A percentile compares a stretch with the other conserved stretches of the same genome.
Evolutionary conservation across 2,888 invertebrate genomes (phyloP).

Genomic region (Atrina japonica): DNA sequence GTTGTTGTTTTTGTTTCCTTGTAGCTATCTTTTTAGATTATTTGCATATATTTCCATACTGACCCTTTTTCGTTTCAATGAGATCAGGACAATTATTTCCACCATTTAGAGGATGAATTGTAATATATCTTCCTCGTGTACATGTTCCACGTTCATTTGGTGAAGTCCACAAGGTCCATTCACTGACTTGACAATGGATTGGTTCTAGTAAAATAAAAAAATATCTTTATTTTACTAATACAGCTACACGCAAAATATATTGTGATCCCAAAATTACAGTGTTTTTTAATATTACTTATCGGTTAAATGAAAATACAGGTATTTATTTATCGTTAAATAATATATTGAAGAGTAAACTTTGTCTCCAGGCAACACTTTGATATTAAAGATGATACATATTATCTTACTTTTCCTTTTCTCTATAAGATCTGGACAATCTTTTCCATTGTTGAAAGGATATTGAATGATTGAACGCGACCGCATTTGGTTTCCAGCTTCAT

Average conservation of each 20-base stretch:
- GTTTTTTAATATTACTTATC: too few species aligned
- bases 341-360: too few species aligned
- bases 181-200: conserved; percentile 21
- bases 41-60: neutral
- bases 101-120: neutral
- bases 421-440: conserved; percentile 17
- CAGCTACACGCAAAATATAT: too few species aligned
- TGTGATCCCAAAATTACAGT: too few species aligned
- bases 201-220: conserved; percentile 3
- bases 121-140: neutral
- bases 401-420: conserved; percentile 26
- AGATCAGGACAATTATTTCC: conserved; percentile 8
- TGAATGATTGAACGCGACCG: conserved; percentile 5
- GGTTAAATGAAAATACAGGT: too few species aligned
- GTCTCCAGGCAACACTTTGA: too few species aligned
- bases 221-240: conserved; percentile 1
- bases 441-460: conserved; percentile 16
- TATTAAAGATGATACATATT: too few species aligned
- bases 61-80: conserved; percentile 9
- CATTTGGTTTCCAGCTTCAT: conserved; percentile 2
- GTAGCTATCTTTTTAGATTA: too few species aligned
- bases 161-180: conserved; percentile 9
- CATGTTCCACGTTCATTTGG: neutral
- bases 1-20: too few species aligned
- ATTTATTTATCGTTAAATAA: too few species aligned